Conservation (phyloP, 2,888 invertebrate genomes). For the Eupeodes latifasciatus region DNA sequence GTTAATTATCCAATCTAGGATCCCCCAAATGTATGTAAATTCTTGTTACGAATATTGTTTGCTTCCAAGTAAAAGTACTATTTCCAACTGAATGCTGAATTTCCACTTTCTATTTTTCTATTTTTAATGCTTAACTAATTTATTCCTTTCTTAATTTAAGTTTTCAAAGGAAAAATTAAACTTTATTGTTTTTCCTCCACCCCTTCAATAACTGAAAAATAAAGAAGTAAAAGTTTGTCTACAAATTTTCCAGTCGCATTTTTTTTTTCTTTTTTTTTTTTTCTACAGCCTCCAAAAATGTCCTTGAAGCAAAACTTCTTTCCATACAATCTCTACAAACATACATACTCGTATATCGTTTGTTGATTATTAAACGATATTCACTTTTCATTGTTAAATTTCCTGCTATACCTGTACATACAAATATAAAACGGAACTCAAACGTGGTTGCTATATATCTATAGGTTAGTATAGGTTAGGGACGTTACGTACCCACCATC, state of each 20-base stretch:
- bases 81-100: too few species aligned
- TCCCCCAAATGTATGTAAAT: too few species aligned
- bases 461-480: not conserved
- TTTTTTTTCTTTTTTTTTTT: not conserved
- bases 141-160: too few species aligned
- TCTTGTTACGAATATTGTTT: too few species aligned
- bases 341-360: not conserved
- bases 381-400: slow-evolving; percentile 26
- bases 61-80: too few species aligned
- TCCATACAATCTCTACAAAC: not conserved
- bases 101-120: too few species aligned
- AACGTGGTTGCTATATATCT: slow-evolving; percentile 20
- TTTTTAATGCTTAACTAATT: too few species aligned
- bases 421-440: slow-evolving; percentile 19
- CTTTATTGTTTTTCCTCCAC: too few species aligned
- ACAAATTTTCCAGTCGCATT: not conserved
- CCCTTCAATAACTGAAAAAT: not conserved
- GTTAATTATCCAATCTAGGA: too few species aligned
- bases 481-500: too few species aligned
- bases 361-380: slow-evolving; percentile 46
- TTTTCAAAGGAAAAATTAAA: not conserved
- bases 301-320: not conserved
- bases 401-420: not conserved
- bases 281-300: not conserved
- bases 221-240: not conserved